Percentiles rank a stretch among this genome's conserved stretches.
Conservation (phyloP, 2,888 invertebrate genomes). For the Litoditis marina region DNA sequence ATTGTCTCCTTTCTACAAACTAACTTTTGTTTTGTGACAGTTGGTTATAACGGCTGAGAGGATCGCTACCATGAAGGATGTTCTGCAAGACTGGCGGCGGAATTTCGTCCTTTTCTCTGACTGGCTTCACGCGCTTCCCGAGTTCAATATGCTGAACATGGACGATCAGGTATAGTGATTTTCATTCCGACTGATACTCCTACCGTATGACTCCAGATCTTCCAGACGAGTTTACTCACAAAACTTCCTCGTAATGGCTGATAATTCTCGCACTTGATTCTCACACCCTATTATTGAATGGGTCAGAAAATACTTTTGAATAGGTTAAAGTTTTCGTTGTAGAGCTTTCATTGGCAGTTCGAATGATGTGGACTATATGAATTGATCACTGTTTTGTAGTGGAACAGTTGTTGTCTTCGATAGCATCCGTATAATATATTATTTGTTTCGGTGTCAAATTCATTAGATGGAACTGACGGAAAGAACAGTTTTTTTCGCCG, state of each 20-base stretch:
- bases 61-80: conserved; percentile 45
- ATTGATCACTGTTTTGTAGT: too few relatives aligned
- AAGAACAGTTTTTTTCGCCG: too few relatives aligned
- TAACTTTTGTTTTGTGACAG: conserved; percentile 15
- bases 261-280: neutral
- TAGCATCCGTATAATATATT: too few relatives aligned
- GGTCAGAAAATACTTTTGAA: neutral
- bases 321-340: neutral
- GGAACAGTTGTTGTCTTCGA: too few relatives aligned
- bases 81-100: conserved; percentile 52
- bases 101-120: conserved; percentile 53
- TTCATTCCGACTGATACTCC: too few relatives aligned
- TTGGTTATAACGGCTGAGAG: conserved; percentile 39
- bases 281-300: neutral
- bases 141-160: conserved; percentile 37
- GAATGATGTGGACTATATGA: too few relatives aligned
- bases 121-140: conserved; percentile 49
- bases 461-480: too few relatives aligned
- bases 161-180: conserved; percentile 39
- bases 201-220: too few relatives aligned
- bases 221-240: neutral
- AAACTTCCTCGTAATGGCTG: neutral
- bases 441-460: too few relatives aligned
- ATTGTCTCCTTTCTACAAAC: neutral
- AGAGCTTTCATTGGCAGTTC: too few relatives aligned